Evolutionary conservation across 2,888 invertebrate genomes (phyloP), one percentile per base, ranked within the genome.

Genomic region (Polylopha cassiicola): DNA sequence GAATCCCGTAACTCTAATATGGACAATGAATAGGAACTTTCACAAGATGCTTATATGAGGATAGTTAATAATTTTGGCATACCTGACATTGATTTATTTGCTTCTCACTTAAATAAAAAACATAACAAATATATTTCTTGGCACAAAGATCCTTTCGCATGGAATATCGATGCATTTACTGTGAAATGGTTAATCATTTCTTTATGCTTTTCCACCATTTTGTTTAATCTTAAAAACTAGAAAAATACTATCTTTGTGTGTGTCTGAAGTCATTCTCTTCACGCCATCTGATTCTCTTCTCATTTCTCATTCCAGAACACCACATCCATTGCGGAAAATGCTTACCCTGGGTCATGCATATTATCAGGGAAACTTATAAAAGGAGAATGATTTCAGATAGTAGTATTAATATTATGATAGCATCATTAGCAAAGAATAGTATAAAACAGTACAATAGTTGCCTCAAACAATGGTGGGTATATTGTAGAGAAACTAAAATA

Each of bases 141-240:
- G 42, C 21, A 39, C n/a, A 30, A 17, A 7, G 42, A 46, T 26
- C 43, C 46, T 17, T 11, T 9, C 20, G 43, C 46, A 2, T 36
- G 17, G 15, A 32, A 23, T 13, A 27, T 37, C 16, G 39, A 46
- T 28, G 46, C 46, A 15, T 46, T 46, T 9, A 46, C 46, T 8
- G 7, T 46, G 3, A 18, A 29, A 13, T 46, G 42, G 46, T n/a
- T 2, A 26, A 36, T 1, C n/a, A n/a, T n/a, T 32, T 41, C 27
- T 48, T 20, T 48, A 47, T 22, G 44, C 47, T 6, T 47, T 47
- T 18, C 44, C 47, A 3, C 44, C 44, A 8, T 45, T 48, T 15
- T 37, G 14, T 4, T 18, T 43, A 8, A 20, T 46, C 11, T 33
- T 43, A 18, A 46, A 32, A 33, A 30, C 30, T 7, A 4, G 37